Evolutionary conservation across 2,113 vertebrate genomes (phyloP).

Genomic region (Pogona vitticeps): DNA sequence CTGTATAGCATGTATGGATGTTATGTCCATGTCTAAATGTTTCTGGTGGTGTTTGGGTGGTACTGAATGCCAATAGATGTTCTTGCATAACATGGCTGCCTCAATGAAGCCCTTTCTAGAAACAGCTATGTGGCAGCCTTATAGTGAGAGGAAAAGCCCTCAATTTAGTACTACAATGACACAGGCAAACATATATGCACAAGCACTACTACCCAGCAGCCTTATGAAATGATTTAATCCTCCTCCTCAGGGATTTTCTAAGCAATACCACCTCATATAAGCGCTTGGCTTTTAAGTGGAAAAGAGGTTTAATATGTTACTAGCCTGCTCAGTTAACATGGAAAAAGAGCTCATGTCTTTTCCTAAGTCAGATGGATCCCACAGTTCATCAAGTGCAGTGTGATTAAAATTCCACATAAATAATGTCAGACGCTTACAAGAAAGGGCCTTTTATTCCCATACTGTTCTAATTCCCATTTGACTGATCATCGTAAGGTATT

Average conservation of each 20-base stretch:
- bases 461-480: background rate
- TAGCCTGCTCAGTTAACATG: background rate
- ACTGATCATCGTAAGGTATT: background rate
- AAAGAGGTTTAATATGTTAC: slow-evolving; percentile 21
- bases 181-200: background rate
- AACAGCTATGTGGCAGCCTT: background rate
- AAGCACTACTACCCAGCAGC: background rate
- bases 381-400: background rate
- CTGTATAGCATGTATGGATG: no score
- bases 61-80: background rate
- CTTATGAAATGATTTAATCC: background rate
- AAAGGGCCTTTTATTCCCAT: background rate
- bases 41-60: background rate
- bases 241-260: background rate
- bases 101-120: background rate
- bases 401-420: slow-evolving; percentile 31
- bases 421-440: background rate
- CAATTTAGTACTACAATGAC: background rate
- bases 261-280: background rate
- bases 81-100: background rate
- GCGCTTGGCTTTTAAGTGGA: background rate
- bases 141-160: background rate
- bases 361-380: slow-evolving; percentile 4
- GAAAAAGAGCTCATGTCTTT: slow-evolving; percentile 8
- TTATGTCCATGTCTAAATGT: no score